Percentiles rank a stretch among this genome's conserved stretches.
phyloP scores from a whole-genome alignment of 2,113 vertebrate genomes.

The Halichoeres trimaculatus region DNA sequence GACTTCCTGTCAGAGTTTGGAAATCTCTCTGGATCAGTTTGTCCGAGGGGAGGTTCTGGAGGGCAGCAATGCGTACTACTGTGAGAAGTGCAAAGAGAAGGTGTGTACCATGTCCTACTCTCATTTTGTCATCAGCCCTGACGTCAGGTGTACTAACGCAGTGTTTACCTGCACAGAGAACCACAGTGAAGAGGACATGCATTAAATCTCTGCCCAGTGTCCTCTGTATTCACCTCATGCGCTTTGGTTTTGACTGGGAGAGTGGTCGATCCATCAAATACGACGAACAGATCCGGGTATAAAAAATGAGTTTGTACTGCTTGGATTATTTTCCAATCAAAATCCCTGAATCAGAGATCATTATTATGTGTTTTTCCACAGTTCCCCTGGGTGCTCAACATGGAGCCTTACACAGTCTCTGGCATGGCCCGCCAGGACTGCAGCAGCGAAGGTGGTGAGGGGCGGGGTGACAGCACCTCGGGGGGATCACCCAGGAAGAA shows the following conservation, averaged over 20 bases:
- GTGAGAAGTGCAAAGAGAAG: slow-evolving; percentile 99
- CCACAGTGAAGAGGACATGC: slow-evolving; percentile 96
- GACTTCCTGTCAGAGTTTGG: slow-evolving; percentile 97
- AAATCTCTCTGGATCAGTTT: slow-evolving; percentile 98
- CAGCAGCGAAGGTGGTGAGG: slow-evolving; percentile 90
- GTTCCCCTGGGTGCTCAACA: slow-evolving; percentile 99
- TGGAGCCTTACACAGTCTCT: slow-evolving; percentile 98
- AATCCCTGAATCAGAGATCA: not conserved
- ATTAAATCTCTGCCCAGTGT: slow-evolving; percentile 96
- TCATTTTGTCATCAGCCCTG: not conserved
- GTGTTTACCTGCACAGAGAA: slow-evolving; percentile 84
- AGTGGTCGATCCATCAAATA: slow-evolving; percentile 99
- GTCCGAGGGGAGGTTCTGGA: slow-evolving; percentile 98
- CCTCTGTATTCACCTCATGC: slow-evolving; percentile 98
- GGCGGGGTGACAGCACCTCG: slow-evolving; percentile 85
- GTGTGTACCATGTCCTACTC: slow-evolving; percentile 58
- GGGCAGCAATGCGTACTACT: slow-evolving; percentile 98
- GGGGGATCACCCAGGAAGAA: slow-evolving; percentile 96
- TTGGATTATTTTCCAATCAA: not conserved
- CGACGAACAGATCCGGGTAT: slow-evolving; percentile 97
- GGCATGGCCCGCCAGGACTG: slow-evolving; percentile 98
- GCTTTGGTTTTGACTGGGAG: slow-evolving; percentile 99
- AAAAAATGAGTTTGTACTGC: not conserved
- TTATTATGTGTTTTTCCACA: slow-evolving; percentile 49
- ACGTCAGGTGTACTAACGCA: not conserved